Evolutionary conservation across 2,888 invertebrate genomes (phyloP).

Genomic region (Gisinianus flammeolus): DNA sequence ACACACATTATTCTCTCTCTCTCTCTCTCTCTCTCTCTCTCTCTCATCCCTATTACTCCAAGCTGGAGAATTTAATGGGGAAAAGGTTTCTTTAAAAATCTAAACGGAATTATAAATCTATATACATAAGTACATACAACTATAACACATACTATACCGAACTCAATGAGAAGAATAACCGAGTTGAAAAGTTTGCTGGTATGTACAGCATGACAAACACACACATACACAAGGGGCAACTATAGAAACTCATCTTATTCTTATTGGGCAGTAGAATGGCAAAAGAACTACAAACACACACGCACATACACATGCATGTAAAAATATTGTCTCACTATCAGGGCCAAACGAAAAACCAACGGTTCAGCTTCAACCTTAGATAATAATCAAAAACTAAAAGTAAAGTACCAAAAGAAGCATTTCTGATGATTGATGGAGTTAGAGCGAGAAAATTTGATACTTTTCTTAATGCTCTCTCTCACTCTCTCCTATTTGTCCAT

Average conservation of each 20-base stretch:
- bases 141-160: too few species aligned
- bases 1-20: background rate
- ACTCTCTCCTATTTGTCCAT: background rate
- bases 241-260: background rate
- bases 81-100: conserved; percentile 3
- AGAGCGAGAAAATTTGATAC: conserved; percentile 24
- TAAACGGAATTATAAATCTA: background rate
- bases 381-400: background rate
- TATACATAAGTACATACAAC: too few species aligned
- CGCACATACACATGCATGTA: background rate
- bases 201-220: background rate
- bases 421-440: conserved; percentile 30
- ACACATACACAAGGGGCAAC: background rate
- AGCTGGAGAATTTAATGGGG: background rate
- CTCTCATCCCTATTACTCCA: background rate
- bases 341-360: background rate
- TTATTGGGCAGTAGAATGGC: background rate
- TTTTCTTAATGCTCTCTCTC: conserved; percentile 21
- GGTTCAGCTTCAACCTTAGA: background rate
- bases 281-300: background rate
- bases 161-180: background rate
- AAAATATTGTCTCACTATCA: background rate
- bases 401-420: conserved; percentile 8
- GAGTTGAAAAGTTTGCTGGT: background rate
- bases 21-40: background rate